Base-by-base conservation (phyloP, 2,113 vertebrate genomes). In the Pseudopipra pipra region DNA sequence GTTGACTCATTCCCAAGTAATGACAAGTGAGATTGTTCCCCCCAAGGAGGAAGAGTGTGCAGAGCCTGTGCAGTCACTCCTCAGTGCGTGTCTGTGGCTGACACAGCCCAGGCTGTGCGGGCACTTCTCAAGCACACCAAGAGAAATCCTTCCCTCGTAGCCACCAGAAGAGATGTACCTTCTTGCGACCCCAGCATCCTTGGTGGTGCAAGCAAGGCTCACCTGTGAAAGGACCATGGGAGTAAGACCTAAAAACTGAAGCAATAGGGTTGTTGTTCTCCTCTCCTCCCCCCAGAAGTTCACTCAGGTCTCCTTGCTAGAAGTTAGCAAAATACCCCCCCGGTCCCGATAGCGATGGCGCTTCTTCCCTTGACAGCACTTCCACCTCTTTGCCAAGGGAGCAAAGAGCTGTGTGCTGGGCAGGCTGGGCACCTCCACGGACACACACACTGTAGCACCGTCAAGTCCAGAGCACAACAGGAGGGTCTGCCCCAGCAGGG, bases 391-490 rank as follows among this genome's bases (percentile, higher is more conserved):
- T 58, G 77, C 49, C n/a, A 12, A 24, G 43, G 63, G 62, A 58
- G 37, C 51, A 31, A 25, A 58, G 14, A 58, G 47, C 31, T 5
- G n/a, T 5, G 27, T 28, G 51, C 70, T 25, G 35, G 41, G 49
- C 46, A 66, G 21, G 17, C 39, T 33, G 63, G 30, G 30, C 72
- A 55, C 39, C 14, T 2, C 44, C 25, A 11, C 1, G 4, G 33
- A 4, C 30, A 5, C 54, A 21, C 43, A 5, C 3, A 11, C 5
- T 4, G 47, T 1, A 5, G 21, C 59, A 39, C 6, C 2, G 47
- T 12, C 10, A 18, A 43, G 33, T 17, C n/a, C 51, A 5, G 35
- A 77, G 49, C 11, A 44, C 44, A 33, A 8, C 13, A 12, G 52
- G 46, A 70, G 25, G 37, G 44, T 30, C 22, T 6, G 2, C 56